Evolutionary conservation across 2,888 invertebrate species (phyloP), one percentile per base, ranked within the genome.

Genomic region (Diarsia rubi): DNA sequence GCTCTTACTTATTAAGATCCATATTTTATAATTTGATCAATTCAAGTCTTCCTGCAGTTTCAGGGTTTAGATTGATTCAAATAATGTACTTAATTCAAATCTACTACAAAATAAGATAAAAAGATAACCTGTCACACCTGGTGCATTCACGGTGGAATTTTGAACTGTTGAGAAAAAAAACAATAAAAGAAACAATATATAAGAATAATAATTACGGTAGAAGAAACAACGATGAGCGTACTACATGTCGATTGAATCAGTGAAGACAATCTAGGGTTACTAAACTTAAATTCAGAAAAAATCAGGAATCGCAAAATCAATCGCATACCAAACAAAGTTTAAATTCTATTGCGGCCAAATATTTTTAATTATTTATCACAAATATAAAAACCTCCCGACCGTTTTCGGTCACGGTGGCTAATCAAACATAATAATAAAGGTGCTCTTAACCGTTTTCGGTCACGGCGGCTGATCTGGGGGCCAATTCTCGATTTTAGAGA

Each of bases 111-210:
- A 57, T 63, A 76, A 62, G 8, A 42, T 37, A 71, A 74, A 73
- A 69, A 72, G 65, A 70, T 82, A 85, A 88, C 88, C 88, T 88
- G 1, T 81, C 65, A 79, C 78, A 75, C 64, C 74, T 59, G 47
- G 70, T 67, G 82, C 89, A 88, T 14, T 69, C 73, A 16, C 73
- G 85, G 66, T 87, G 87, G 62, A 75, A 87, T 63, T 69, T 70
- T 54, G 87, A 87, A 69, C 87, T 87, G 88, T 71, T 69, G 76
- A 70, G 42, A 74, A 75, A n/a, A n/a, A n/a, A n/a, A n/a, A n/a
- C n/a, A 63, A 31, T 24, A 80, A 82, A 73, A 76, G 14, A 66
- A 45, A 37, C 8, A 37, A 16, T 19, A 12, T 65, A 2, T 44
- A 70, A 60, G 31, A n/a, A 19, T 49, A 31, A 8, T 37, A 27